phyloP scores from a whole-genome alignment of 2,888 invertebrate species.

The Ethmia dodecea region DNA sequence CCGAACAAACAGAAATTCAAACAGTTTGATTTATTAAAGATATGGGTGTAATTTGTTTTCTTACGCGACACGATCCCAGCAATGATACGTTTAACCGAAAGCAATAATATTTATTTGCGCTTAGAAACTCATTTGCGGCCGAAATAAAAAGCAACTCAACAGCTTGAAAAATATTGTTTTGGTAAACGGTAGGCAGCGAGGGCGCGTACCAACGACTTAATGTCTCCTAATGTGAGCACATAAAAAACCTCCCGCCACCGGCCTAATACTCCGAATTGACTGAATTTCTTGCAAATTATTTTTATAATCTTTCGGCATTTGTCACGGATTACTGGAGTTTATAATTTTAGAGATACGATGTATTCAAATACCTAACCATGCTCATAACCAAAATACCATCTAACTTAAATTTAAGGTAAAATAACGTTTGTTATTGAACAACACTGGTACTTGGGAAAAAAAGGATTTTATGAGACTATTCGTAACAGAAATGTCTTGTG shows the following conservation, averaged over 20 bases:
- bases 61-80: too few species aligned
- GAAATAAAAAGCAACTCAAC: conserved; percentile 64
- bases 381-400: too few species aligned
- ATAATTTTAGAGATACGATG: conserved; percentile 11
- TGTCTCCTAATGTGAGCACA: conserved; percentile 58
- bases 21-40: too few species aligned
- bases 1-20: too few species aligned
- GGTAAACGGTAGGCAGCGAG: conserved; percentile 31
- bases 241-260: conserved; percentile 41
- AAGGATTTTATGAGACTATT: too few species aligned
- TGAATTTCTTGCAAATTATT: conserved; percentile 59
- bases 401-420: too few species aligned
- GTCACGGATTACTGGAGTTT: conserved; percentile 41
- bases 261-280: conserved; percentile 47
- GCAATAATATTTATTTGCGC: conserved; percentile 56
- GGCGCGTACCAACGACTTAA: conserved; percentile 42
- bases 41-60: too few species aligned
- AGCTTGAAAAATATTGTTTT: conserved; percentile 68
- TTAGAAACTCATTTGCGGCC: conserved; percentile 66
- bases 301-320: conserved; percentile 52
- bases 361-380: too few species aligned
- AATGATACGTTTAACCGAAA: too few species aligned
- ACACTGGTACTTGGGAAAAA: too few species aligned
- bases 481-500: background rate
- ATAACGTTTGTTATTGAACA: too few species aligned